A percentile compares a stretch with the other conserved stretches of the same genome.
Conservation (phyloP, 2,113 vertebrate genomes). For the Colaptes auratus region DNA sequence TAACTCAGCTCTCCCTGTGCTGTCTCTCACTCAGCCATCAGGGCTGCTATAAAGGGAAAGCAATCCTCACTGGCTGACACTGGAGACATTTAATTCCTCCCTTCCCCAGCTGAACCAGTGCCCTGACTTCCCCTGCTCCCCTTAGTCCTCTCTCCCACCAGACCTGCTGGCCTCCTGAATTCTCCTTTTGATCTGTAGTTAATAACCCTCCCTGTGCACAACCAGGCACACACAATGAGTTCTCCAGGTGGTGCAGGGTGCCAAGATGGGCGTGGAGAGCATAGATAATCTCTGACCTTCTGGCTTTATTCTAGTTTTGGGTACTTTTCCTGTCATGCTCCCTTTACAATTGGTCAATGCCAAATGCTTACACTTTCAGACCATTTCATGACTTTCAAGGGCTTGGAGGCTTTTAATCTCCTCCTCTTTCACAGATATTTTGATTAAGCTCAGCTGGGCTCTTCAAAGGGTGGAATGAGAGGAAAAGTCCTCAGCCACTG, state of each 20-base stretch:
- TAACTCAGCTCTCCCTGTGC: neutral
- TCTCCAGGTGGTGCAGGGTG: neutral
- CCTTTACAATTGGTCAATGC: neutral
- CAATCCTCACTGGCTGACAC: neutral
- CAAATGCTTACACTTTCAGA: neutral
- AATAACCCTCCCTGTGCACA: slow-evolving; percentile 9
- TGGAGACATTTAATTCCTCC: neutral
- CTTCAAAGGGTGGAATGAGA: neutral
- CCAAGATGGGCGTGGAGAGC: neutral
- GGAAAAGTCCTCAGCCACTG: slow-evolving; percentile 14
- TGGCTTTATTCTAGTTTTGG: neutral
- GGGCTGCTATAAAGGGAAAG: slow-evolving; percentile 49
- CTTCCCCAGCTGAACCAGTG: neutral
- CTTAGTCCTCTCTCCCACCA: neutral
- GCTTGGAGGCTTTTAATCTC: neutral
- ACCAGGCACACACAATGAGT: accelerated
- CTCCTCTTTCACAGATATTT: neutral
- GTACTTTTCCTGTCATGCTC: neutral
- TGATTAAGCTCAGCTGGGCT: neutral
- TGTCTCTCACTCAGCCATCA: neutral
- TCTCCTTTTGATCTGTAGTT: slow-evolving; percentile 26
- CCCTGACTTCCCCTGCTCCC: neutral
- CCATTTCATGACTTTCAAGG: neutral
- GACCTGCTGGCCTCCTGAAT: neutral
- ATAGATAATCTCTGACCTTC: neutral